phyloP scores from a whole-genome alignment of 2,797 vertebrate genomes.

The Sebastes minor region DNA sequence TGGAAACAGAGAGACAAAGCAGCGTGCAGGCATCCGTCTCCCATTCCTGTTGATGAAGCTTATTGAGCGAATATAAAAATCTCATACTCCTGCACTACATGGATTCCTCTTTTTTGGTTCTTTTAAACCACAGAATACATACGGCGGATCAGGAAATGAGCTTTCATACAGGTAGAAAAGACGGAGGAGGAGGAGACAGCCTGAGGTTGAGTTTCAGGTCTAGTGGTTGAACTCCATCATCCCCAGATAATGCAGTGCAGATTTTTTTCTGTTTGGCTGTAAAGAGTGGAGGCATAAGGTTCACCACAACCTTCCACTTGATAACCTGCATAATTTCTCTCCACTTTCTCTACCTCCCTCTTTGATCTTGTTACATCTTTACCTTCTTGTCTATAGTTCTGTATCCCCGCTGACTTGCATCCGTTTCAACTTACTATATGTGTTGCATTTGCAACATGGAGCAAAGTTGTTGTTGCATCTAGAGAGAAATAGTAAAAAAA shows the following conservation, averaged over 20 bases:
- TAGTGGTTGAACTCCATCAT: conserved; percentile 20
- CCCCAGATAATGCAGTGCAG: background rate
- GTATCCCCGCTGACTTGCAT: conserved; percentile 3
- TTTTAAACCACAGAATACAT: conserved; percentile 1
- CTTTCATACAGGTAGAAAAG: background rate
- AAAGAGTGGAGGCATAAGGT: background rate
- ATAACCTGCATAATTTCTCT: conserved; percentile 7
- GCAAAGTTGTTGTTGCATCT: too few species aligned
- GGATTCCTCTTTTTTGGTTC: background rate
- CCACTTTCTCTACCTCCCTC: conserved; percentile 1
- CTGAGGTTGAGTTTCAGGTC: conserved; percentile 7
- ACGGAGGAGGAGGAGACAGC: background rate
- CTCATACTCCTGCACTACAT: background rate
- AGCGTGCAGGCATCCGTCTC: conserved; percentile 19
- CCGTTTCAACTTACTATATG: background rate
- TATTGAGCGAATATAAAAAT: conserved; percentile 37
- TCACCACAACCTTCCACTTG: conserved; percentile 9
- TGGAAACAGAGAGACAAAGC: conserved; percentile 37
- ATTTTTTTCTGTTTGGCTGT: conserved; percentile 17
- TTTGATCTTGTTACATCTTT: conserved; percentile 1
- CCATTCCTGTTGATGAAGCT: conserved; percentile 6
- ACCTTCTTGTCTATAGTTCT: conserved; percentile 10
- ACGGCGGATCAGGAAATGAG: conserved; percentile 13
- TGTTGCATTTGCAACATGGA: too few species aligned
- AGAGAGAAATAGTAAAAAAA: too few species aligned